A percentile compares a stretch with the other conserved stretches of the same genome.
phyloP scores from a whole-genome alignment of 1,140 invertebrate genomes.

The Drosophila orena region DNA sequence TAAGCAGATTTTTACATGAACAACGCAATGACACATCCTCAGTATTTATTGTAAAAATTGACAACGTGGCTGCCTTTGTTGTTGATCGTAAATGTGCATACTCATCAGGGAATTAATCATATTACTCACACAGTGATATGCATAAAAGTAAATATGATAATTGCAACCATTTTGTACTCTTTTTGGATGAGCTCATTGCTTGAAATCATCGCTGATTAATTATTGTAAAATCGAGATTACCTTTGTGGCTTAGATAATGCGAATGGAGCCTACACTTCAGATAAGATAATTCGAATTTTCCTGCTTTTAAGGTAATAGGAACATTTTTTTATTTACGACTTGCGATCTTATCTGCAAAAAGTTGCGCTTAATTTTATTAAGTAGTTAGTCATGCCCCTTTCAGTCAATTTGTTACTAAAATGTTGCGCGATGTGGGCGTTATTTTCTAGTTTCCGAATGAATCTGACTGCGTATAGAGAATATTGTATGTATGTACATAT shows the following conservation, averaged over 20 bases:
- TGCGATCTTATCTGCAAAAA: no score
- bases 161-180: no score
- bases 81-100: constrained; percentile 21
- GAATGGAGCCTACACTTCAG: neutral
- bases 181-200: constrained; percentile 27
- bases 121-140: neutral
- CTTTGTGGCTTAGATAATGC: neutral
- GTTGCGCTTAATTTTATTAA: no score
- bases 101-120: constrained; percentile 25
- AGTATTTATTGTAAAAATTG: constrained; percentile 29
- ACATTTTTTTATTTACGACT: neutral
- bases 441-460: neutral
- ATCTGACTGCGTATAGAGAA: neutral
- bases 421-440: neutral
- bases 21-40: constrained; percentile 30
- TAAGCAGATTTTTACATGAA: constrained; percentile 1
- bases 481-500: no score
- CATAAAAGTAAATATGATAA: neutral
- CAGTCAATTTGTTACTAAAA: neutral
- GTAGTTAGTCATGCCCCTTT: neutral
- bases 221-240: neutral
- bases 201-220: constrained; percentile 8
- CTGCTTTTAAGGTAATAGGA: neutral
- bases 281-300: constrained; percentile 14
- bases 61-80: constrained; percentile 17